phyloP scores from a whole-genome alignment of 2,113 vertebrate species.

The Pampusana beccarii region DNA sequence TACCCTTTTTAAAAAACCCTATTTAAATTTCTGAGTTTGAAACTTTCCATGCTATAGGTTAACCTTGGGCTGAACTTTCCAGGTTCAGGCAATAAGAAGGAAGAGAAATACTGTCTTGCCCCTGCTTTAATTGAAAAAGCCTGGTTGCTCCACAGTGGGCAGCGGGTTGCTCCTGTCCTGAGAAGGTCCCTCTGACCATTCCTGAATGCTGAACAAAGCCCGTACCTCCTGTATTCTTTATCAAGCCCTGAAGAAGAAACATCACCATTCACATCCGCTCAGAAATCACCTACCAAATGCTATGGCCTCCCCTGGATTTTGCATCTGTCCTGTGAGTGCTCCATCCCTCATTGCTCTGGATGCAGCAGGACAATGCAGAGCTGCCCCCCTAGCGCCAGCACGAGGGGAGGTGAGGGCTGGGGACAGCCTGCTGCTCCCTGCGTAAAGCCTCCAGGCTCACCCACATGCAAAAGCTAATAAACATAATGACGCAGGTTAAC shows the following conservation, averaged over 20 bases:
- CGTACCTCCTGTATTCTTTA: neutral
- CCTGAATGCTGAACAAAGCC: neutral
- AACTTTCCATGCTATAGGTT: neutral
- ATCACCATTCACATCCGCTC: neutral
- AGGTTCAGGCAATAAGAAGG: neutral
- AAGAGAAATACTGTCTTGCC: neutral
- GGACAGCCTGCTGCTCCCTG: neutral
- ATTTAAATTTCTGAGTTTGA: neutral
- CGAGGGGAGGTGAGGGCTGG: neutral
- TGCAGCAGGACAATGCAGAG: neutral
- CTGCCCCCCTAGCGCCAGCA: neutral
- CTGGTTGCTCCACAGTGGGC: neutral
- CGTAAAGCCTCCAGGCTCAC: slow-evolving; percentile 20
- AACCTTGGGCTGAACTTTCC: neutral
- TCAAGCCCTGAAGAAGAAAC: neutral
- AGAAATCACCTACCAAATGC: neutral
- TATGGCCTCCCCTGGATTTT: neutral
- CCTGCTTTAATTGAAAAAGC: neutral
- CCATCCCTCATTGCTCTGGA: neutral
- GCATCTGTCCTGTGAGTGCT: neutral
- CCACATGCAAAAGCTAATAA: neutral
- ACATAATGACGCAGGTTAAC: slow-evolving; percentile 34
- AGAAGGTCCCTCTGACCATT: neutral
- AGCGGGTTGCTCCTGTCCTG: neutral
- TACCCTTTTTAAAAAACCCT: neutral